These are phyloP conservation scores for Ariopsis seemanni DNA, from an alignment of 2,113 vertebrate genomes.

Conservation along the genomic window DNA sequence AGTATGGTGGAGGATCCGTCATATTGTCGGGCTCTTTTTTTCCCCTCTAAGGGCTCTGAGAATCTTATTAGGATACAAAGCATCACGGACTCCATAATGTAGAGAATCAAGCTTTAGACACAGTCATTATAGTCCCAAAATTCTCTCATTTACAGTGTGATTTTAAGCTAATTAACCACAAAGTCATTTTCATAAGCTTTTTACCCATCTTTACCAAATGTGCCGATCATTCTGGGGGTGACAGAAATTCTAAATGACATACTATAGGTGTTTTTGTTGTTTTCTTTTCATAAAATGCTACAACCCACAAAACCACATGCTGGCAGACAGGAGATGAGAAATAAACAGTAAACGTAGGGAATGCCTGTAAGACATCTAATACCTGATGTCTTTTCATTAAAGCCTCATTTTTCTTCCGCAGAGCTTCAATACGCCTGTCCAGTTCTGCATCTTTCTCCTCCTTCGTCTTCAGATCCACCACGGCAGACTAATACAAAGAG, in stretches of 20 bases:
- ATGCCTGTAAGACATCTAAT: background rate
- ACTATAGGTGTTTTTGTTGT: background rate
- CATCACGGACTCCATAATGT: background rate
- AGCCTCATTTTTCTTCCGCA: conserved; percentile 88
- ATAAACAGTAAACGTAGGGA: background rate
- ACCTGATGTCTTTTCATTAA: conserved; percentile 88
- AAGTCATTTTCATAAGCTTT: background rate
- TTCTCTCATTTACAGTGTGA: background rate
- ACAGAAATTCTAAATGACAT: background rate
- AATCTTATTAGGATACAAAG: background rate
- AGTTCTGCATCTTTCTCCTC: conserved; percentile 90
- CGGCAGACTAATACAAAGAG: conserved; percentile 68
- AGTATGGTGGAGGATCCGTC: background rate
- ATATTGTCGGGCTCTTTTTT: background rate
- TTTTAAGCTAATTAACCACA: background rate
- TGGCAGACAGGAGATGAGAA: background rate
- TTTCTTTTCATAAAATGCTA: background rate
- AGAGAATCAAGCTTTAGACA: background rate
- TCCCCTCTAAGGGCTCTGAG: background rate
- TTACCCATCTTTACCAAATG: background rate
- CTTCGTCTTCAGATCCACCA: conserved; percentile 82
- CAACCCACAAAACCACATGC: background rate
- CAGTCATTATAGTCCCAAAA: background rate
- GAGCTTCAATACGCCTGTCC: conserved; percentile 86
- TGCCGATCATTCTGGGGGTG: background rate